Evolutionary conservation across 2,888 invertebrate species (phyloP), one percentile per base, ranked within the genome.

Genomic region (Nymphalis urticae): DNA sequence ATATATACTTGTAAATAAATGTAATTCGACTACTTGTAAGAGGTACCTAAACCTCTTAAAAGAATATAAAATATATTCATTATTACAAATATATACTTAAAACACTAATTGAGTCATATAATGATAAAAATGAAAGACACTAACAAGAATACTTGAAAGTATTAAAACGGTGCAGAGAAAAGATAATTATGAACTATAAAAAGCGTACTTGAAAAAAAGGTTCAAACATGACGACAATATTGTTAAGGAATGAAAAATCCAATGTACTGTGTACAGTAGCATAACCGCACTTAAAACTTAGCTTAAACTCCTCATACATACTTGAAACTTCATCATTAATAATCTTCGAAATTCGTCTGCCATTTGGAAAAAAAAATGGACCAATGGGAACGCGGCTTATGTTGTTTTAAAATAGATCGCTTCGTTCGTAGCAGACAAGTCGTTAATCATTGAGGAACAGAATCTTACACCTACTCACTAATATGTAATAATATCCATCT

Each of bases 331-430:
- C 76, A 79, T 85, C 88, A 90, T 91, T 86, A 88, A 87, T 90
- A 85, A 89, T 87, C 84, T 85, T 87, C 84, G 81, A 87, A 88
- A 84, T 85, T 89, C 81, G 85, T 84, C 87, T 87, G 85, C 89
- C 89, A 90, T 89, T 85, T 86, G 85, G 54, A 54, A 54, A 85
- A 81, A 88, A 88, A 87, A 87, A 85, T 83, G 68, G 68, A 82
- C 92, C 90, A 91, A 91, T 90, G 77, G 78, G 81, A 85, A 76
- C 77, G 69, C 79, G 70, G 76, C 75, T 75, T 77, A 75, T 75
- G 81, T 84, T 84, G 85, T 87, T 88, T 84, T 80, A 83, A 91
- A 89, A 90, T 90, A 90, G 89, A 88, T 84, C 83, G 76, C 79
- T 79, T 79, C 81, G 66, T 42, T 85, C 82, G 80, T 81, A 81